Conservation (phyloP, 1,140 invertebrate genomes). For the Euschistus heros region DNA sequence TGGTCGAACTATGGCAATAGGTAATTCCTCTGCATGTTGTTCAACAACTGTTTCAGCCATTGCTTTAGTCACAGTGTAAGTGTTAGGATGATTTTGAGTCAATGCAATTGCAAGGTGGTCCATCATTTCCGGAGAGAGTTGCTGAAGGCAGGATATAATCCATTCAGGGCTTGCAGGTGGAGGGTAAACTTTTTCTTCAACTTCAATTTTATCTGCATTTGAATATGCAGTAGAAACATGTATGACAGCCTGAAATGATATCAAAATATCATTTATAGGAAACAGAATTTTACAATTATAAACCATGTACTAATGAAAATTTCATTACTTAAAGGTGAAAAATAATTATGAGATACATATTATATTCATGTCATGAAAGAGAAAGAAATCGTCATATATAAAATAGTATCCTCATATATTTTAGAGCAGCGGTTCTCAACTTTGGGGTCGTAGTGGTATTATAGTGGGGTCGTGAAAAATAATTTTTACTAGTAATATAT, state of each 20-base stretch:
- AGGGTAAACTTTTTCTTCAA: conserved; percentile 63
- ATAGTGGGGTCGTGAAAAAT: too few species aligned
- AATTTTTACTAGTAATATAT: too few species aligned
- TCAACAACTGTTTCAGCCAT: conserved; percentile 66
- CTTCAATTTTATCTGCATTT: conserved; percentile 57
- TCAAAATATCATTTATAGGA: too few species aligned
- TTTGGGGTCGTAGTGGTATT: too few species aligned
- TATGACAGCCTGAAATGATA: conserved; percentile 51
- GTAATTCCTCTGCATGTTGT: conserved; percentile 50
- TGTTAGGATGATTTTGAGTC: conserved; percentile 66
- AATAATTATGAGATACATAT: too few species aligned
- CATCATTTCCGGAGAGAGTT: conserved; percentile 46
- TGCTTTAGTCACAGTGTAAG: conserved; percentile 79
- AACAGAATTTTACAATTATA: too few species aligned
- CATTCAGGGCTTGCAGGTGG: conserved; percentile 49
- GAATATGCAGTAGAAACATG: conserved; percentile 84
- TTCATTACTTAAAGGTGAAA: too few species aligned
- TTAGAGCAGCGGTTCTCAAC: too few species aligned
- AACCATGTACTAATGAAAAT: too few species aligned
- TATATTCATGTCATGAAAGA: too few species aligned
- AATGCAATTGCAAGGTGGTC: conserved; percentile 43
- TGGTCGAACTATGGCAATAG: conserved; percentile 80
- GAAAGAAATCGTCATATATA: too few species aligned
- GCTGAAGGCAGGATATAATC: conserved; percentile 48
- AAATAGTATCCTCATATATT: too few species aligned